Base-by-base conservation (phyloP, 2,797 vertebrate species). In the Scolopax bukidnonensis region DNA sequence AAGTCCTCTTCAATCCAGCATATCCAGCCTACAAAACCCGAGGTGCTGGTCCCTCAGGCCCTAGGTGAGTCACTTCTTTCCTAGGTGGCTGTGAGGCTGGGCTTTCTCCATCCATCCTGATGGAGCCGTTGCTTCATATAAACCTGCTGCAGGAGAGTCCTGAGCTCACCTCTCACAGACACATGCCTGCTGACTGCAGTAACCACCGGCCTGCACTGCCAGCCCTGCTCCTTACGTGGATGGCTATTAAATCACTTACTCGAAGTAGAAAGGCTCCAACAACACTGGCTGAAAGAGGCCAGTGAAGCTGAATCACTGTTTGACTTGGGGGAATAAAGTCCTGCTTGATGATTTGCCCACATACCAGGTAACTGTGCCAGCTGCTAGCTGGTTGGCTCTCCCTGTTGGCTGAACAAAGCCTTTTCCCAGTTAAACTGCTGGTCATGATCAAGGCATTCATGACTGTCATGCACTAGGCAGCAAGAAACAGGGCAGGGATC, bases 261-360 rank as follows among this genome's bases (percentile, higher is more conserved):
- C 90, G 64, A 87, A 75, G 84, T 11, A 85, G 68, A 80, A 93
- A 74, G 64, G 56, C 75, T 96, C 78, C 87, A 93, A 28, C 56
- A 93, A 60, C 78, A 80, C 63, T 36, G 88, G 33, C 92, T 94
- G 67, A 87, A 86, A 84, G 83, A 92, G 23, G 64, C 48, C 80
- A 87, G 78, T 77, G 75, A 89, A 84, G 67, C 74, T 93, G 86
- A 94, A 82, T 89, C 77, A 90, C 63, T 94, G 68, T 80, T 91
- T 89, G 88, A 94, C 59, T 56, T 74, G 63, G 48, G 84, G 51
- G 63, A 87, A 92, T 80, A 60, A 82, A 95, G 36, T 76, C 56
- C 47, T 30, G 11, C 63, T 82, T 90, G 80, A 90, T 67, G 47
- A 51, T 87, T 63, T 89, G 70, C 67, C 75, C 53, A 70, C 16